Percentiles rank a stretch among this genome's conserved stretches.
Evolutionary conservation across 2,797 vertebrate species (phyloP).

Genomic region (Echiichthys vipera): DNA sequence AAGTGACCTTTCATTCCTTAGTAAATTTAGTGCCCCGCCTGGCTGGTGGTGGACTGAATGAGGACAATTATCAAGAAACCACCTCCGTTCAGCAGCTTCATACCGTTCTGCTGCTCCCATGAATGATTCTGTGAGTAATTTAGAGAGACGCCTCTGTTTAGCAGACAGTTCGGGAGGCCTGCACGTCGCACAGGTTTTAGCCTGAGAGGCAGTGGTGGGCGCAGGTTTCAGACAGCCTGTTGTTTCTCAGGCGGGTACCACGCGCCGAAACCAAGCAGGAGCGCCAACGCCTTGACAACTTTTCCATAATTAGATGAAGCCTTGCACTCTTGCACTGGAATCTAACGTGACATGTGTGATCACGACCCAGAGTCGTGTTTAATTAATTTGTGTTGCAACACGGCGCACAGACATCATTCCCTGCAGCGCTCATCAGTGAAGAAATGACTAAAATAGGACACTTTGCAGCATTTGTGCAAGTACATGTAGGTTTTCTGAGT

Average conservation of each 20-base stretch:
- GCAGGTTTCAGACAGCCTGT: constrained; percentile 86
- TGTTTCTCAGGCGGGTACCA: constrained; percentile 84
- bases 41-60: constrained; percentile 61
- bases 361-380: constrained; percentile 77
- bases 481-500: background rate
- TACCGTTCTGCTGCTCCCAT: constrained; percentile 26
- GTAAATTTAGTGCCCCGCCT: constrained; percentile 31
- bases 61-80: constrained; percentile 51
- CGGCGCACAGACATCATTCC: constrained; percentile 57
- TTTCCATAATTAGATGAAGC: constrained; percentile 82
- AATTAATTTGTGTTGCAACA: constrained; percentile 71
- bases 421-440: constrained; percentile 54
- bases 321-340: constrained; percentile 59
- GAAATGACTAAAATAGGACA: constrained; percentile 49
- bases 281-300: constrained; percentile 77
- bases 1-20: constrained; percentile 36
- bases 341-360: constrained; percentile 82
- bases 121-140: constrained; percentile 66
- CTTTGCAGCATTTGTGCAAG: constrained; percentile 18
- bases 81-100: constrained; percentile 51
- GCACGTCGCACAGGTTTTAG: constrained; percentile 78
- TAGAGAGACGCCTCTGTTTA: constrained; percentile 59
- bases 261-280: constrained; percentile 74
- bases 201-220: constrained; percentile 79
- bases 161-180: constrained; percentile 58